Conservation (phyloP, 1,140 invertebrate species). For the Lamellibrachia luymesi region DNA sequence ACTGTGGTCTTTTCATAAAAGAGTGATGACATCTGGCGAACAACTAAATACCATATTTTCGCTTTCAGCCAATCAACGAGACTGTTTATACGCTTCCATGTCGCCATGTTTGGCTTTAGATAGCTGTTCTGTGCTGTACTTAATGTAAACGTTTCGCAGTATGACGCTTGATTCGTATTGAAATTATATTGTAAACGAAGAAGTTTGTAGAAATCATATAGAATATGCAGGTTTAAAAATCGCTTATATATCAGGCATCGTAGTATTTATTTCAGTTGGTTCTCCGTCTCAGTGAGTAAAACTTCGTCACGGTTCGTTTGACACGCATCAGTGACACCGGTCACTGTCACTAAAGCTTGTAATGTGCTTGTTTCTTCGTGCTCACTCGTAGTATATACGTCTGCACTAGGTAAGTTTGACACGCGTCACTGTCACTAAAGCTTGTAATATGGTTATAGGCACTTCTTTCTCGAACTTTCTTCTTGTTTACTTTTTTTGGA, state of each 20-base stretch:
- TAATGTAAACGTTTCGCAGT: neutral
- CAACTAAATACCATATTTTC: neutral
- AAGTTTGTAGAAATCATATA: neutral
- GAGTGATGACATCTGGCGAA: neutral
- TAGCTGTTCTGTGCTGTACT: neutral
- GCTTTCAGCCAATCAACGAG: neutral
- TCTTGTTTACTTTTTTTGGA: too few species aligned
- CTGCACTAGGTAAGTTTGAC: too few species aligned
- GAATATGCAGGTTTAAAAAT: neutral
- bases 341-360: neutral
- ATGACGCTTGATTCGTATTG: neutral
- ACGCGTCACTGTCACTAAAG: too few species aligned
- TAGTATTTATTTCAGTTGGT: neutral
- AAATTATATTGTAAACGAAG: neutral
- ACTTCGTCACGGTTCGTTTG: slow-evolving; percentile 3
- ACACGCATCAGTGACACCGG: neutral
- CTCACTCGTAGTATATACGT: neutral
- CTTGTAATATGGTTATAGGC: too few species aligned
- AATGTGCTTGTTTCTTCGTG: neutral
- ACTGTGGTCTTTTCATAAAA: neutral
- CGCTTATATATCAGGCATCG: neutral
- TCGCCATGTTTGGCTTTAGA: neutral
- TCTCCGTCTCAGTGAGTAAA: neutral
- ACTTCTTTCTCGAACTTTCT: too few species aligned
- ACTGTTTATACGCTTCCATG: neutral